phyloP scores from a whole-genome alignment of 1,140 invertebrate species.

The Megalopta genalis region DNA sequence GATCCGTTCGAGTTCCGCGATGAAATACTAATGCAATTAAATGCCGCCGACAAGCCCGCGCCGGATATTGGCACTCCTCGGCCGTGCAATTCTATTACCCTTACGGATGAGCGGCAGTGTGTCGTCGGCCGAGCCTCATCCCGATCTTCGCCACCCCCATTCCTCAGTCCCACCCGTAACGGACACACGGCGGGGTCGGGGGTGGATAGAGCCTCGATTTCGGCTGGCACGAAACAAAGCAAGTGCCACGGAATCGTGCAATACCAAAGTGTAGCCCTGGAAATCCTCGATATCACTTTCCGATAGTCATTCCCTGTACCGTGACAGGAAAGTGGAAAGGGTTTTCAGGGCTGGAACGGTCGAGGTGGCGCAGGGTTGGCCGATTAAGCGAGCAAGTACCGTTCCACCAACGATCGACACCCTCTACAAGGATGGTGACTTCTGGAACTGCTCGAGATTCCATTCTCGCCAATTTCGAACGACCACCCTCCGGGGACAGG shows the following conservation, averaged over 20 bases:
- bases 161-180: not conserved
- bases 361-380: slow-evolving; percentile 26
- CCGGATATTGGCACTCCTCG: slow-evolving; percentile 76
- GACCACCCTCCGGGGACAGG: slow-evolving; percentile 34
- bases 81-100: slow-evolving; percentile 74
- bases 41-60: slow-evolving; percentile 69
- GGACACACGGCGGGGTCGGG: not conserved
- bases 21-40: slow-evolving; percentile 78
- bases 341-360: not conserved
- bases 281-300: slow-evolving; percentile 72
- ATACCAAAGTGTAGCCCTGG: slow-evolving; percentile 59
- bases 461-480: slow-evolving; percentile 64
- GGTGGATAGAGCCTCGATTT: slow-evolving; percentile 15
- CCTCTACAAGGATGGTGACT: slow-evolving; percentile 59
- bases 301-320: slow-evolving; percentile 59
- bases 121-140: slow-evolving; percentile 48
- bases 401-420: slow-evolving; percentile 53
- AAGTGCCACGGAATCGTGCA: slow-evolving; percentile 68
- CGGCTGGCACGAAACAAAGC: slow-evolving; percentile 69
- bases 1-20: slow-evolving; percentile 48
- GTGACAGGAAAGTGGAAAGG: slow-evolving; percentile 38
- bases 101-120: slow-evolving; percentile 56
- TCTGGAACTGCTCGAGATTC: slow-evolving; percentile 64
- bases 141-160: slow-evolving; percentile 29
- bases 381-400: slow-evolving; percentile 60